Conservation (phyloP, 1,140 invertebrate species). For the Leptonema lineaticorne region DNA sequence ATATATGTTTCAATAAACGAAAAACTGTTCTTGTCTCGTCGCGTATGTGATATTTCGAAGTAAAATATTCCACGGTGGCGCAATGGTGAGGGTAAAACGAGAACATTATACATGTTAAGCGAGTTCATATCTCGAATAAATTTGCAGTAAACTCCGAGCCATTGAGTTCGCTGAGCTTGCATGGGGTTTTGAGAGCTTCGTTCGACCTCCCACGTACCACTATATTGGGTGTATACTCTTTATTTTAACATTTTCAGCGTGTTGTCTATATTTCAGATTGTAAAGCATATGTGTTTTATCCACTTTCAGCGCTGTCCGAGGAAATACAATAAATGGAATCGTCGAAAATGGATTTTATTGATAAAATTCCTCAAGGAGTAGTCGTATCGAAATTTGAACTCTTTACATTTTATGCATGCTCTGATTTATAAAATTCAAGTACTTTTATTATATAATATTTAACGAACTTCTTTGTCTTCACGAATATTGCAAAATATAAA, state of each 20-base stretch:
- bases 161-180: constrained; percentile 40
- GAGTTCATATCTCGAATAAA: constrained; percentile 41
- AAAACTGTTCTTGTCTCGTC: neutral
- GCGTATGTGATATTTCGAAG: neutral
- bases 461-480: too few relatives aligned
- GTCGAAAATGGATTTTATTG: neutral
- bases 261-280: neutral
- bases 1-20: constrained; percentile 1
- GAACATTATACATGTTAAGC: constrained; percentile 33
- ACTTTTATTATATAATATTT: too few relatives aligned
- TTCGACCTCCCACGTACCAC: too few relatives aligned
- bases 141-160: constrained; percentile 41
- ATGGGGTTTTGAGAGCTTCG: constrained; percentile 20
- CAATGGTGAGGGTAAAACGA: neutral
- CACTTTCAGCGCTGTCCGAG: neutral
- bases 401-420: too few relatives aligned
- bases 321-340: neutral
- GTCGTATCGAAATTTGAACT: too few relatives aligned
- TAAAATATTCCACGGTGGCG: neutral
- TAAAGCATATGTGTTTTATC: constrained; percentile 1
- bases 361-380: too few relatives aligned
- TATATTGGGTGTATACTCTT: too few relatives aligned
- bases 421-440: too few relatives aligned
- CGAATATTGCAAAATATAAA: too few relatives aligned
- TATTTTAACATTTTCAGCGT: constrained; percentile 3